Percentiles rank a stretch among this genome's conserved stretches.
These are phyloP conservation scores for Rhyacichthys aspro DNA, from an alignment of 2,797 vertebrate species.

Conservation along the genomic window DNA sequence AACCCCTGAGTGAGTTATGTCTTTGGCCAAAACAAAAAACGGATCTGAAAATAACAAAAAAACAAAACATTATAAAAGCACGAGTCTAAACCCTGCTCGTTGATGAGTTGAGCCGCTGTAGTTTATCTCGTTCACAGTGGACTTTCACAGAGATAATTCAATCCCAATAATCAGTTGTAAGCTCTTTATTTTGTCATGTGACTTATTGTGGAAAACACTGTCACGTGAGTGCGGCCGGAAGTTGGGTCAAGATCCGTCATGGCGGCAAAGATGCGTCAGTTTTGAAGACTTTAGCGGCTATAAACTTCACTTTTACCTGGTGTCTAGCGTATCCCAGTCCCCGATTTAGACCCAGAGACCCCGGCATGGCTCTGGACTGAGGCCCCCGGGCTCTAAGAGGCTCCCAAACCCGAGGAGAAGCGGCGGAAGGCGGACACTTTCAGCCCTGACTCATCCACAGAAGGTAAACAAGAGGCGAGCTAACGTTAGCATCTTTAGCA, in stretches of 20 bases:
- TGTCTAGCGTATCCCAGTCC: too few relatives aligned
- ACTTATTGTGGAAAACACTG: neutral
- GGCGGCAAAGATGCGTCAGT: constrained; percentile 37
- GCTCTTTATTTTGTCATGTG: constrained; percentile 31
- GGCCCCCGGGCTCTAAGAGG: neutral
- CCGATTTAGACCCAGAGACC: neutral
- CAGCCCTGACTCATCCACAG: neutral
- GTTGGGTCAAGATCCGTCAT: constrained; percentile 29
- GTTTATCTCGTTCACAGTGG: too few relatives aligned
- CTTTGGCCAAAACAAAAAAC: too few relatives aligned
- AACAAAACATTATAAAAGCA: too few relatives aligned
- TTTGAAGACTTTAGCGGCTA: neutral
- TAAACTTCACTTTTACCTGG: neutral
- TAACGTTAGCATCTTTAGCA: neutral
- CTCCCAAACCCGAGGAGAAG: constrained; percentile 1
- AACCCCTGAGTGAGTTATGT: too few relatives aligned
- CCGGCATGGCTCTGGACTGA: constrained; percentile 4
- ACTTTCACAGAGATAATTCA: too few relatives aligned
- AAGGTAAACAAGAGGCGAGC: constrained; percentile 1
- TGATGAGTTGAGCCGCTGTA: too few relatives aligned
- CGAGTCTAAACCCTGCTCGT: too few relatives aligned
- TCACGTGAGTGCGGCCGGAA: constrained; percentile 64
- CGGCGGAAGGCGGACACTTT: neutral
- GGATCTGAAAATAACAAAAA: too few relatives aligned
- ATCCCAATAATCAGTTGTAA: neutral